phyloP scores from a whole-genome alignment of 1,140 invertebrate genomes.

The Rhizoglyphus robini region DNA sequence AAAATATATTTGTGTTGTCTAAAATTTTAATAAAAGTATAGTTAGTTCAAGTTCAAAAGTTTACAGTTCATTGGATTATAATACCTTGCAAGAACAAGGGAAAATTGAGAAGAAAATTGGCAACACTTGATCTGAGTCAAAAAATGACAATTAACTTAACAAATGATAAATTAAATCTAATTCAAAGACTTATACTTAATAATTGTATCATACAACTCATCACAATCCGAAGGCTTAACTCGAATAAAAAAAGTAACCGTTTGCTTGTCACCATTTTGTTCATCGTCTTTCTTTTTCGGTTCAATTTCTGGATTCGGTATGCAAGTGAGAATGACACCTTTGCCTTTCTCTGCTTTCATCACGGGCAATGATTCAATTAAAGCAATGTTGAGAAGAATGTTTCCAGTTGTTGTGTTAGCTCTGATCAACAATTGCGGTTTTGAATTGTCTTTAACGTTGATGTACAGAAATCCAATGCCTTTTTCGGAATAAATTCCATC shows the following conservation, averaged over 20 bases:
- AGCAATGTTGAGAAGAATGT: constrained; percentile 12
- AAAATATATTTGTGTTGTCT: no score
- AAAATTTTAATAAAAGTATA: no score
- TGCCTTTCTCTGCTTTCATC: constrained; percentile 1
- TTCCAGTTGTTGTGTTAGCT: constrained; percentile 6
- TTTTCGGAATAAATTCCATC: constrained; percentile 1
- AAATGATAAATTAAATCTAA: background rate
- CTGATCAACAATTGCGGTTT: constrained; percentile 8
- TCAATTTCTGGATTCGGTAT: constrained; percentile 11
- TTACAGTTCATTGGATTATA: no score
- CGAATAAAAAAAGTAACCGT: constrained; percentile 14
- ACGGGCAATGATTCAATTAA: constrained; percentile 7
- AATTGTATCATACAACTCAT: constrained; percentile 12
- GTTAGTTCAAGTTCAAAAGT: no score
- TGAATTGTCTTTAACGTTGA: background rate
- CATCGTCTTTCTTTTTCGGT: background rate
- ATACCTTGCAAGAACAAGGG: no score
- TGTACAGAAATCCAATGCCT: constrained; percentile 7
- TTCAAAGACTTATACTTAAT: constrained; percentile 4
- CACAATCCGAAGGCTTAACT: background rate
- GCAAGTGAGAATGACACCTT: constrained; percentile 10
- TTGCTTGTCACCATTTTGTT: background rate
- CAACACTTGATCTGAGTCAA: no score
- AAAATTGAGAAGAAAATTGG: no score
- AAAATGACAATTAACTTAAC: no score